Conservation (phyloP, 2,797 vertebrate genomes). For the Sarcoramphus papa region DNA sequence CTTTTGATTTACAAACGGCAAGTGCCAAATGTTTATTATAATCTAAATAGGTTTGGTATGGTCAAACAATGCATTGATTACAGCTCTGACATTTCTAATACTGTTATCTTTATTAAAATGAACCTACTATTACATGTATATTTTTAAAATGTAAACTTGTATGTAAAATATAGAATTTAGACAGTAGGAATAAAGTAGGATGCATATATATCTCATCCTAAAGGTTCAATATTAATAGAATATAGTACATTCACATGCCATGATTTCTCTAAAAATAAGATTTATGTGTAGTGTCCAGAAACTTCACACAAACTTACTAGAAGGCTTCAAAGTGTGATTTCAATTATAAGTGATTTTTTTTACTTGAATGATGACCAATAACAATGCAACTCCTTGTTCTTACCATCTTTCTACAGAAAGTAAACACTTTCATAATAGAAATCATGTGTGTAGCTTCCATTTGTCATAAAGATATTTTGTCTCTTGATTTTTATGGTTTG, state of each 20-base stretch:
- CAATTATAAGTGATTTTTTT: neutral
- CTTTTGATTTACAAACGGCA: neutral
- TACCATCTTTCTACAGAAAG: neutral
- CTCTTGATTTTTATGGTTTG: neutral
- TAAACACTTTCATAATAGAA: neutral
- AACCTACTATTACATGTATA: neutral
- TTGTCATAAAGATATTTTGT: neutral
- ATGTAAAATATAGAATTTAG: neutral
- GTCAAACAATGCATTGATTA: neutral
- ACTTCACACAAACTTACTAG: neutral
- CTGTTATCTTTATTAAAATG: neutral
- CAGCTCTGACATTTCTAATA: neutral
- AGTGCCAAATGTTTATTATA: neutral
- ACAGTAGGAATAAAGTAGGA: neutral
- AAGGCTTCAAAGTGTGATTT: neutral
- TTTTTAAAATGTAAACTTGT: neutral
- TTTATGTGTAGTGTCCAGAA: neutral
- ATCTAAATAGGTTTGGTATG: neutral
- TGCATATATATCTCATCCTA: neutral
- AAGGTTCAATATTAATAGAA: neutral
- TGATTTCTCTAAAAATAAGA: neutral
- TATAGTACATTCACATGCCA: neutral
- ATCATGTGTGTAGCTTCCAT: neutral
- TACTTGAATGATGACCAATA: neutral
- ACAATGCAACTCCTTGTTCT: neutral